Base-by-base conservation (phyloP, 2,113 vertebrate species). In the Hassar affinis region DNA sequence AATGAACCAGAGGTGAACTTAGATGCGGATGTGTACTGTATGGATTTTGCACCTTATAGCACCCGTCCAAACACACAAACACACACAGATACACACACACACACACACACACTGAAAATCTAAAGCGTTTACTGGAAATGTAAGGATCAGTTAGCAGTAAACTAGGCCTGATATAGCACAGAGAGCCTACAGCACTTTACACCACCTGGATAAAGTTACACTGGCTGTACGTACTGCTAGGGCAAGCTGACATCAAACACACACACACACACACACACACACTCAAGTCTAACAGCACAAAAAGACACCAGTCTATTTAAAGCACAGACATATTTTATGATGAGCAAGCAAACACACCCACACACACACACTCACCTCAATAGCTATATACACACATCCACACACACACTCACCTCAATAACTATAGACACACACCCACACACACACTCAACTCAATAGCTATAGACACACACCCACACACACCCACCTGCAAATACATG, bases 211-310 rank as follows among this genome's bases (percentile, higher is more conserved):
- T 81, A 42, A 35, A 18, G 47, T 69, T 68, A 57, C 84, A 81
- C 57, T 52, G 49, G 45, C 7, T 27, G 25, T 45, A 54, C 51
- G 56, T 33, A 49, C 59, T 38, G 30, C 72, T 33, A 9, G 2
- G 5, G 14, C 27, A 69, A 79, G 49, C 62, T 57, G 52, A 30
- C 20, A 9, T 38, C 76, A 84, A 68, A 71, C 47, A 25, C 82
- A 71, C 62, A 71, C 61, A 47, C 64, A 45, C 80, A 78, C 54
- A 77, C 71, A 83, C 82, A 83, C 74, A 83, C 74, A 78, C 72
- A 78, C 49, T 68, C 82, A 56, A 1, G 10, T 47, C 45, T 10
- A 78, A 25, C 68, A 7, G 62, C 72, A 83, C 22, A 59, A 25
- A 57, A 45, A 25, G 49, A 61, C 12, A 27, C 12, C 51, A 66